phyloP scores from a whole-genome alignment of 2,797 vertebrate genomes.

The Melanotaenia maccullochi region DNA sequence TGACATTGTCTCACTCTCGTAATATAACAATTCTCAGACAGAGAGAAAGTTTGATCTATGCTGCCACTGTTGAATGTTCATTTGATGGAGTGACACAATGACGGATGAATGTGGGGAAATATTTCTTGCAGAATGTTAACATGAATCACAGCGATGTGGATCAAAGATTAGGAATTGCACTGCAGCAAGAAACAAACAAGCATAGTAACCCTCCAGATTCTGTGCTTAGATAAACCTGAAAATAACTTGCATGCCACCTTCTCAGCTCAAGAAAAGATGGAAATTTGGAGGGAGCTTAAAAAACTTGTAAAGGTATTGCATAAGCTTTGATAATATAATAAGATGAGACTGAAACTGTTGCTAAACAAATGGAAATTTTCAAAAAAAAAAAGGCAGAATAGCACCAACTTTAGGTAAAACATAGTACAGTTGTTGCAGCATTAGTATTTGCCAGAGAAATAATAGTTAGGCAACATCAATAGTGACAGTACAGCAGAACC shows the following conservation, averaged over 20 bases:
- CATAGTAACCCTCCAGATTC: slow-evolving; percentile 28
- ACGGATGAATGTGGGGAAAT: slow-evolving; percentile 9
- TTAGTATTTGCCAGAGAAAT: not conserved
- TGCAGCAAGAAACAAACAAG: slow-evolving; percentile 24
- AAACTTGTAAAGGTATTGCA: not conserved
- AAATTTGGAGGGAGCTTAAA: not conserved
- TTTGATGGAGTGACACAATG: not conserved
- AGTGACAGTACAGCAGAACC: not conserved
- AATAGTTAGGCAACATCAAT: not conserved
- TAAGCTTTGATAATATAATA: not conserved
- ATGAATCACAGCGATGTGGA: slow-evolving; percentile 43
- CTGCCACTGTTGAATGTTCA: not conserved
- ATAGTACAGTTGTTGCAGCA: not conserved
- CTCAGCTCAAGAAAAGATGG: slow-evolving; percentile 6
- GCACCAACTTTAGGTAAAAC: not conserved
- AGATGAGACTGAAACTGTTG: not conserved
- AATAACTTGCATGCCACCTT: not conserved
- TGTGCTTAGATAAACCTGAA: slow-evolving; percentile 25
- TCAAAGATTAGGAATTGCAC: slow-evolving; percentile 29
- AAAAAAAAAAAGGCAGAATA: not conserved
- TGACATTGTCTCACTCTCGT: not conserved
- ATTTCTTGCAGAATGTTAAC: slow-evolving; percentile 38
- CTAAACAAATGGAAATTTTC: not conserved
- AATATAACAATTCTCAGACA: not conserved
- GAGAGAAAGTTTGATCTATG: not conserved